Conservation (phyloP, 92 coral and sea anemone genomes). For the Epizoanthus ramosus region DNA sequence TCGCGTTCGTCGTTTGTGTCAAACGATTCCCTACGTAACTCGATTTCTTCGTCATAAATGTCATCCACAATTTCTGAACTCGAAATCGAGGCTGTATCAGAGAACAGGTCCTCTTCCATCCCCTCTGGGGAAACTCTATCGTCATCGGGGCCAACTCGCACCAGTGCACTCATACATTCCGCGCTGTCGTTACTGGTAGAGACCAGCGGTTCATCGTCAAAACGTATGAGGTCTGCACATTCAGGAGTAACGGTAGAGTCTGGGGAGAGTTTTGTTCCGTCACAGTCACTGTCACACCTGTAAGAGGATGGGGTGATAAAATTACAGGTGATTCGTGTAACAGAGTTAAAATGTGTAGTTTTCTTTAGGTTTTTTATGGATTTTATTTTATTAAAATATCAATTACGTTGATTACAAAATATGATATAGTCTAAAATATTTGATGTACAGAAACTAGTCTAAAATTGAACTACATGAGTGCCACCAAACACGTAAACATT, state of each 20-base stretch:
- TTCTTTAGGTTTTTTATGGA: no score
- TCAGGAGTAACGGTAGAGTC: neutral
- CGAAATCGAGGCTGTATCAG: conserved; percentile 13
- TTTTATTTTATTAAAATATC: no score
- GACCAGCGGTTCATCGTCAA: conserved; percentile 25
- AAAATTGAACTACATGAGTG: no score
- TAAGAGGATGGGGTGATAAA: neutral
- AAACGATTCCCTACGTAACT: neutral
- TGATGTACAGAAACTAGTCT: no score
- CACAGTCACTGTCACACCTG: conserved; percentile 24
- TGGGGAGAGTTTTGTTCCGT: conserved; percentile 14
- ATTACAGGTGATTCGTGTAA: no score
- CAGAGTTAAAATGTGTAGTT: no score
- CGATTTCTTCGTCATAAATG: neutral
- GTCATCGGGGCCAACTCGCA: conserved; percentile 59
- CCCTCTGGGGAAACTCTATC: conserved; percentile 76
- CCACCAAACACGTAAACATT: no score
- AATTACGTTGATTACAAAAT: no score
- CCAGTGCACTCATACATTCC: conserved; percentile 56
- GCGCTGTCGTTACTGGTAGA: conserved; percentile 4
- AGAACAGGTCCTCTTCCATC: conserved; percentile 45
- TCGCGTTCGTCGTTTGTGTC: neutral
- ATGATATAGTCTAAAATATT: no score
- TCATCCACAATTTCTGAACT: conserved; percentile 28
- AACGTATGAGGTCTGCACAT: conserved; percentile 10